phyloP scores from a whole-genome alignment of 2,797 vertebrate genomes.

The Oreochromis grahami region DNA sequence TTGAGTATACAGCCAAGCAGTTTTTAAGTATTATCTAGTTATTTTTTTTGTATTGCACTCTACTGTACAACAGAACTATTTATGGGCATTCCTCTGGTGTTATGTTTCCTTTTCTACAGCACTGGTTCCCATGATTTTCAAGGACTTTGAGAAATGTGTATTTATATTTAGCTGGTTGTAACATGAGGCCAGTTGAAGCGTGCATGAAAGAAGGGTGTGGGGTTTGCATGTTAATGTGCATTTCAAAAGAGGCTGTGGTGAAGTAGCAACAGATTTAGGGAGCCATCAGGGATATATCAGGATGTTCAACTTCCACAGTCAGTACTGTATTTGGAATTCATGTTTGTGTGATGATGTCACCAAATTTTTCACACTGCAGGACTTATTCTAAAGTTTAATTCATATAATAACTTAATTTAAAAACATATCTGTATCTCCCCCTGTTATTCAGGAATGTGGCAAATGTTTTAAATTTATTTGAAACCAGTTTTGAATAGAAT shows the following conservation, averaged over 20 bases:
- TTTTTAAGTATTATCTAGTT: neutral
- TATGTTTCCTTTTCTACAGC: conserved; percentile 16
- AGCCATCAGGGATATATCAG: neutral
- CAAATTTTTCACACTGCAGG: neutral
- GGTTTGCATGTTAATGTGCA: conserved; percentile 11
- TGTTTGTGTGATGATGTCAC: neutral
- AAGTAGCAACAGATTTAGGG: neutral
- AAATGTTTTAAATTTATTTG: neutral
- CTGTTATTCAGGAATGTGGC: neutral
- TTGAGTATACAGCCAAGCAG: neutral
- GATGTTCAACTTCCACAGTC: neutral
- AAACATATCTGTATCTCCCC: neutral
- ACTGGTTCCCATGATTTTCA: conserved; percentile 13
- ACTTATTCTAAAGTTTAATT: neutral
- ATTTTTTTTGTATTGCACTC: neutral
- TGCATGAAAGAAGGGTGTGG: conserved; percentile 35
- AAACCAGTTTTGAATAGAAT: neutral
- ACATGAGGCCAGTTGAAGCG: conserved; percentile 23
- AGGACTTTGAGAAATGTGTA: conserved; percentile 30
- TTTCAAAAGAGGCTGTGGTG: conserved; percentile 1
- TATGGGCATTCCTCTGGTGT: neutral
- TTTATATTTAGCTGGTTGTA: conserved; percentile 58
- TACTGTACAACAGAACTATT: neutral
- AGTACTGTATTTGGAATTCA: neutral
- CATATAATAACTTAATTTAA: neutral